A percentile compares a stretch with the other conserved stretches of the same genome.
phyloP scores from a whole-genome alignment of 1,140 invertebrate genomes.

The Papilio xuthus region DNA sequence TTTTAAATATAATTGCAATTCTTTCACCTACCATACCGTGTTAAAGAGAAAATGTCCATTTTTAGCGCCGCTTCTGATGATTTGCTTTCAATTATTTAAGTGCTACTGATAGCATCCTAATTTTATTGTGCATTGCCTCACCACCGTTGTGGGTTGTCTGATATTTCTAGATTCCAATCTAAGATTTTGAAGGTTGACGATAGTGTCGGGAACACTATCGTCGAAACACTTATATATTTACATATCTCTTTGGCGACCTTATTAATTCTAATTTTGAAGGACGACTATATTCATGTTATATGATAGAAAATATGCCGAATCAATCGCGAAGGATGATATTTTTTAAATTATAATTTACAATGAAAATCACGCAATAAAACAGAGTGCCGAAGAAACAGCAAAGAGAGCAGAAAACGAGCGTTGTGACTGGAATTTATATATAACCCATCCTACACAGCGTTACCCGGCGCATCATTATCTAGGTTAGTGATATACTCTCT shows the following conservation, averaged over 20 bases:
- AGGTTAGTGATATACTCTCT: slow-evolving; percentile 32
- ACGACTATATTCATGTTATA: not conserved
- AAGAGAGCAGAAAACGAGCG: slow-evolving; percentile 6
- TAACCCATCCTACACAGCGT: slow-evolving; percentile 18
- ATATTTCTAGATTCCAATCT: slow-evolving; percentile 63
- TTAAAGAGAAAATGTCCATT: not conserved
- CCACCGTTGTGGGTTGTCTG: slow-evolving; percentile 65
- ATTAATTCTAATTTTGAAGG: not conserved
- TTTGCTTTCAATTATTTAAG: slow-evolving; percentile 52
- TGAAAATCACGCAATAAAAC: slow-evolving; percentile 26
- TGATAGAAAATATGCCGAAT: not conserved
- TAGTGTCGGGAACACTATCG: no score
- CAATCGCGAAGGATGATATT: no score
- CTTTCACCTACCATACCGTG: not conserved
- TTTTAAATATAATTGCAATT: not conserved
- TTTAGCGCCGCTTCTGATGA: not conserved
- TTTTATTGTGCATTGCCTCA: slow-evolving; percentile 64
- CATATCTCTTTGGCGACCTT: not conserved
- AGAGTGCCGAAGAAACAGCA: not conserved
- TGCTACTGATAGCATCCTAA: slow-evolving; percentile 68
- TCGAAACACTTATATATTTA: not conserved
- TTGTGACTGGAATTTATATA: slow-evolving; percentile 25
- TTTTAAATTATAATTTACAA: not conserved
- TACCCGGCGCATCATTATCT: slow-evolving; percentile 22
- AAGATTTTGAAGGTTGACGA: slow-evolving; percentile 65